These are phyloP conservation scores for Cardiocondyla obscurior DNA, from an alignment of 1,140 invertebrate genomes.

Conservation along the genomic window DNA sequence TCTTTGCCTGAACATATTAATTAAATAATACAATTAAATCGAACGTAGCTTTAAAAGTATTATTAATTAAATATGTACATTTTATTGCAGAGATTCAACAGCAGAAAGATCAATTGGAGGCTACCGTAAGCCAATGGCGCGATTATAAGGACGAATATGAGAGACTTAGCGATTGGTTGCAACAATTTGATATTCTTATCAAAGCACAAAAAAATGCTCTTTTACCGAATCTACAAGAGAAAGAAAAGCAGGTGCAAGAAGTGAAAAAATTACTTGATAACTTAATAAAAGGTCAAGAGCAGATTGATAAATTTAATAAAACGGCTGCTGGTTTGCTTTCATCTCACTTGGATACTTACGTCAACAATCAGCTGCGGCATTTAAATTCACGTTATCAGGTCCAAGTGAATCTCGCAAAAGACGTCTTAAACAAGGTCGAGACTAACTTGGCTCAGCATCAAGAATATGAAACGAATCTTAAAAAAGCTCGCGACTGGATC, in stretches of 20 bases:
- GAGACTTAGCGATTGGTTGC: slow-evolving; percentile 95
- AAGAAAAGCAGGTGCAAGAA: slow-evolving; percentile 92
- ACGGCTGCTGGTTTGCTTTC: slow-evolving; percentile 90
- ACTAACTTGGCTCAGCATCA: slow-evolving; percentile 95
- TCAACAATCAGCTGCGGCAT: slow-evolving; percentile 95
- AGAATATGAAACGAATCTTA: slow-evolving; percentile 91
- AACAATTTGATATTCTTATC: slow-evolving; percentile 95
- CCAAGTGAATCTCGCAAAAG: slow-evolving; percentile 94
- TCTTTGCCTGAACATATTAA: no score
- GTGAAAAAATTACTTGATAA: slow-evolving; percentile 91
- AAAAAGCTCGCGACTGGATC: slow-evolving; percentile 94
- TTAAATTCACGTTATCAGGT: slow-evolving; percentile 96
- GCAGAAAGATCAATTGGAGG: slow-evolving; percentile 93
- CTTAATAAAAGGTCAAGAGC: slow-evolving; percentile 91
- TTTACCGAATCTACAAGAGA: slow-evolving; percentile 92
- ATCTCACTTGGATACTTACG: slow-evolving; percentile 94
- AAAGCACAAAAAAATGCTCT: slow-evolving; percentile 95
- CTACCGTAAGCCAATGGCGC: slow-evolving; percentile 92
- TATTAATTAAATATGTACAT: slow-evolving; percentile 15
- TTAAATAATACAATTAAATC: no score
- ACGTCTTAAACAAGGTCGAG: slow-evolving; percentile 96
- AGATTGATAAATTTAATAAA: slow-evolving; percentile 93
- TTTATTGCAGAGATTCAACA: slow-evolving; percentile 88
- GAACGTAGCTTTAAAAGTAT: slow-evolving; percentile 15
- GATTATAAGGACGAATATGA: slow-evolving; percentile 97